These are phyloP conservation scores for Hesperia comma DNA, from an alignment of 2,888 invertebrate species.

Conservation along the genomic window DNA sequence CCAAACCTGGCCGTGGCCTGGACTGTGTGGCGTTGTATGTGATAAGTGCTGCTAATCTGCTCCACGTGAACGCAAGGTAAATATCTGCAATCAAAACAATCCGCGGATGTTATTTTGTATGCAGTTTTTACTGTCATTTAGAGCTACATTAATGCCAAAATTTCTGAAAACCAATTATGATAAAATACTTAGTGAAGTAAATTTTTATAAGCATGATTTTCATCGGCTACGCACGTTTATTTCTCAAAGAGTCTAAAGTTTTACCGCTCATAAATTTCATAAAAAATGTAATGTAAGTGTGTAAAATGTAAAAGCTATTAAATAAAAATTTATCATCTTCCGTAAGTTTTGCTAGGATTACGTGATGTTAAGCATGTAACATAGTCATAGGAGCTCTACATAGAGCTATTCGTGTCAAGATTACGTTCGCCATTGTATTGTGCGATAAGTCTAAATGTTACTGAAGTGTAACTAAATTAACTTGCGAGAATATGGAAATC, in stretches of 20 bases:
- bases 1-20: not conserved
- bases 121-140: not conserved
- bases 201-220: not conserved
- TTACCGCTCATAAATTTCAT: not conserved
- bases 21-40: constrained; percentile 30
- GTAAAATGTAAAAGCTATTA: not conserved
- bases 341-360: constrained; percentile 18
- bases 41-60: constrained; percentile 29
- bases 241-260: not conserved
- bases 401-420: constrained; percentile 33
- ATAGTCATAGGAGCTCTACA: constrained; percentile 8
- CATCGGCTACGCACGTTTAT: not conserved
- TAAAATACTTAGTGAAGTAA: too few species aligned
- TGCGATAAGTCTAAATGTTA: constrained; percentile 19
- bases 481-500: constrained; percentile 17
- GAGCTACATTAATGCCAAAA: too few species aligned
- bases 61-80: constrained; percentile 47
- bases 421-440: constrained; percentile 29
- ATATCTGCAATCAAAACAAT: constrained; percentile 38
- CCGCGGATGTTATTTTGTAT: constrained; percentile 19
- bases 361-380: constrained; percentile 15
- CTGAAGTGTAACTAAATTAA: constrained; percentile 24
- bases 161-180: too few species aligned
- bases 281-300: not conserved
- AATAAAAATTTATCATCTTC: constrained; percentile 6